These are phyloP conservation scores for Pseudorectes ferrugineus DNA, from an alignment of 2,113 vertebrate genomes.

Conservation along the genomic window DNA sequence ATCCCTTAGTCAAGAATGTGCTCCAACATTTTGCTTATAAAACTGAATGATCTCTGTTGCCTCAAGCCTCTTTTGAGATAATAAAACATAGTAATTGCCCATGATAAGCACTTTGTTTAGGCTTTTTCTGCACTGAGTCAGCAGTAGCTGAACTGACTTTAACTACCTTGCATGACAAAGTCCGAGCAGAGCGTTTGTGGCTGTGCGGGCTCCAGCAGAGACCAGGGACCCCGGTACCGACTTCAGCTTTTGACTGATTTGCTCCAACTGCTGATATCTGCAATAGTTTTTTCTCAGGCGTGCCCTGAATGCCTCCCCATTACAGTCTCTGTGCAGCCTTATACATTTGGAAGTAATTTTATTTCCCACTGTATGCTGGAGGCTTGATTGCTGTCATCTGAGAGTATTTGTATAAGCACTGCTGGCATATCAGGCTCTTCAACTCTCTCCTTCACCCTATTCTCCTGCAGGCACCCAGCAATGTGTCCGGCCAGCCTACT, in stretches of 20 bases:
- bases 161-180: neutral
- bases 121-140: neutral
- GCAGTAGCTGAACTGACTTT: neutral
- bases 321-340: neutral
- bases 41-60: neutral
- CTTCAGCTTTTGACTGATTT: neutral
- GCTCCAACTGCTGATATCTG: neutral
- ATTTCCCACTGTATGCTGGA: neutral
- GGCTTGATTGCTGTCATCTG: neutral
- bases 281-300: neutral
- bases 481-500: neutral
- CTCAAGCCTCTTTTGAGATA: neutral
- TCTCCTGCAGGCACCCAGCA: neutral
- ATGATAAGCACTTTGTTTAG: neutral
- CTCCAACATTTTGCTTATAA: neutral
- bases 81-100: neutral
- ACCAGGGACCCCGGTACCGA: neutral
- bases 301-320: neutral
- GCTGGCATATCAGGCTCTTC: neutral
- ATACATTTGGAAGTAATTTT: slow-evolving; percentile 6
- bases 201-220: neutral
- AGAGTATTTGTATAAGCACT: neutral
- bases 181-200: neutral
- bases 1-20: neutral
- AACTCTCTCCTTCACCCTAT: neutral